Conservation (phyloP, 2,113 vertebrate genomes). For the Brachypteracias leptosomus region DNA sequence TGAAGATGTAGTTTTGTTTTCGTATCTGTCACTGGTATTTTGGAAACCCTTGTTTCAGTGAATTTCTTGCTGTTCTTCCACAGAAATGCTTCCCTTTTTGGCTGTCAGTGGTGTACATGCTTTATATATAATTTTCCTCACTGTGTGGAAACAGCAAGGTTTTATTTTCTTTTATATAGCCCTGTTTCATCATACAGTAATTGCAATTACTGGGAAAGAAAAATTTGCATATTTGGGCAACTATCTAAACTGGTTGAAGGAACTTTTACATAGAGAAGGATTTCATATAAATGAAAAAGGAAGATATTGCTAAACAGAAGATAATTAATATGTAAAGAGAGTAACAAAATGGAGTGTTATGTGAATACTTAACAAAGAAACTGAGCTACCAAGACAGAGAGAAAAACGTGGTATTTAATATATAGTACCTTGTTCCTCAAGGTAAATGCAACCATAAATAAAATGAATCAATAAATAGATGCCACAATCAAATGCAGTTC, state of each 20-base stretch:
- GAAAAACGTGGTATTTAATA: neutral
- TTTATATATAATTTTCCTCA: neutral
- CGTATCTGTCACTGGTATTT: slow-evolving; percentile 37
- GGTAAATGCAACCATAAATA: neutral
- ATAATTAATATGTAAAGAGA: neutral
- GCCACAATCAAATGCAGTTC: neutral
- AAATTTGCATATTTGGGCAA: neutral
- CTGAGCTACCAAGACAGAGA: neutral
- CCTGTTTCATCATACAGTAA: neutral
- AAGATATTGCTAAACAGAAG: neutral
- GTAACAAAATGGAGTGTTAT: neutral
- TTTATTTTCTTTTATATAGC: neutral
- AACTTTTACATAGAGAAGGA: neutral
- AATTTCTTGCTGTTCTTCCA: slow-evolving; percentile 3
- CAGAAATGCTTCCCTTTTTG: slow-evolving; percentile 1
- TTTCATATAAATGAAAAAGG: neutral
- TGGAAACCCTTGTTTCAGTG: slow-evolving; percentile 42
- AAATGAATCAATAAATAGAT: neutral
- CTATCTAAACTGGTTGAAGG: neutral
- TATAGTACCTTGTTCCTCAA: neutral
- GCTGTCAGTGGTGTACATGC: neutral
- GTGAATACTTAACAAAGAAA: neutral
- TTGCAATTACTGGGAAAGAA: neutral
- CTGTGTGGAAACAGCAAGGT: neutral
- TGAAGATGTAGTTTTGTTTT: slow-evolving; percentile 61